These are phyloP conservation scores for Hippoglossus hippoglossus DNA, from an alignment of 2,797 vertebrate species.

Conservation along the genomic window DNA sequence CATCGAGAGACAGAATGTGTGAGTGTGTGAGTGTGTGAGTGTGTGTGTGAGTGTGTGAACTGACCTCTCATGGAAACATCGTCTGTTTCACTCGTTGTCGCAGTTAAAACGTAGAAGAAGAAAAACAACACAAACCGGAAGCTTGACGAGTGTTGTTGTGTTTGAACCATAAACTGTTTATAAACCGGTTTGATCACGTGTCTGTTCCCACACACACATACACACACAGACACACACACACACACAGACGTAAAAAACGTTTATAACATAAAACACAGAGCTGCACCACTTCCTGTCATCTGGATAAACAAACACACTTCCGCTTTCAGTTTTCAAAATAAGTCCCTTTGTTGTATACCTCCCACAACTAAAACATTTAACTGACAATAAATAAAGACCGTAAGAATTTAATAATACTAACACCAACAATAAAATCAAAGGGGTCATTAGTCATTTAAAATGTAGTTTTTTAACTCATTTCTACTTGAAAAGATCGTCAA, in stretches of 20 bases:
- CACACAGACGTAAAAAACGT: no score
- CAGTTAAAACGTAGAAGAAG: not conserved
- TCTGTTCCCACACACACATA: not conserved
- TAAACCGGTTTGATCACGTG: no score
- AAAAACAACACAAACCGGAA: not conserved
- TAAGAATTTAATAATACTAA: no score
- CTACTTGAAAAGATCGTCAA: not conserved
- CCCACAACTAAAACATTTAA: not conserved
- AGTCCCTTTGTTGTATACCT: not conserved
- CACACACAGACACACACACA: not conserved
- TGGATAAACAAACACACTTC: not conserved
- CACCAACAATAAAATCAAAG: no score
- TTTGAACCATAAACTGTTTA: no score
- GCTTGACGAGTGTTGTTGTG: no score
- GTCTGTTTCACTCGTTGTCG: not conserved
- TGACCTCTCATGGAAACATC: no score
- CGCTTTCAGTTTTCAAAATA: conserved; percentile 50
- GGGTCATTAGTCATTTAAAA: no score
- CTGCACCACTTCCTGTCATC: not conserved
- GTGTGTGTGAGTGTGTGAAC: not conserved
- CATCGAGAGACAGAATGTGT: no score
- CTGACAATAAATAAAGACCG: not conserved
- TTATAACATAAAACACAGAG: not conserved
- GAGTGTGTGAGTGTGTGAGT: no score
- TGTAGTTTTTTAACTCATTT: no score